Evolutionary conservation across 2,888 invertebrate genomes (phyloP).

Genomic region (Acrocera orbiculus): DNA sequence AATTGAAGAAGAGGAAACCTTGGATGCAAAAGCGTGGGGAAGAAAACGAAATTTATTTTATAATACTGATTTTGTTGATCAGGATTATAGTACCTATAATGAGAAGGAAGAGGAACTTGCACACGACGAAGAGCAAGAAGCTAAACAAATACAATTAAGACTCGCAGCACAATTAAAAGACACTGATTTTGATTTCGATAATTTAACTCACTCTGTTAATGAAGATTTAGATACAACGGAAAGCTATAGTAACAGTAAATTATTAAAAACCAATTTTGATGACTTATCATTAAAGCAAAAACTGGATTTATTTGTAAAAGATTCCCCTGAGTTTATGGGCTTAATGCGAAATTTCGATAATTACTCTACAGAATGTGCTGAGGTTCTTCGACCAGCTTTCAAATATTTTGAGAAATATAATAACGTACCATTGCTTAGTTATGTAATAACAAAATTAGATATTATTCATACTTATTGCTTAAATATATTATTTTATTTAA

Average conservation of each 20-base stretch:
- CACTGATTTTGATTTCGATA: slow-evolving; percentile 51
- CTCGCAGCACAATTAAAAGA: slow-evolving; percentile 61
- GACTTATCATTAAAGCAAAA: slow-evolving; percentile 61
- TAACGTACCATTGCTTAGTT: slow-evolving; percentile 47
- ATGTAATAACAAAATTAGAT: slow-evolving; percentile 50
- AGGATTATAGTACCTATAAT: slow-evolving; percentile 44
- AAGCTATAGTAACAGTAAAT: no score
- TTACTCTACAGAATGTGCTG: slow-evolving; percentile 45
- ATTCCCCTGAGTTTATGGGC: slow-evolving; percentile 72
- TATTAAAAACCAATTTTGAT: slow-evolving; percentile 56
- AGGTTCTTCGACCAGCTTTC: slow-evolving; percentile 48
- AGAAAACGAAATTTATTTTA: slow-evolving; percentile 61
- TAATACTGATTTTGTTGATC: slow-evolving; percentile 76
- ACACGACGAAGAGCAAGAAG: slow-evolving; percentile 68
- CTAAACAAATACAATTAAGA: slow-evolving; percentile 58
- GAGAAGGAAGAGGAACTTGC: slow-evolving; percentile 49
- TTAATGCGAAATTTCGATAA: slow-evolving; percentile 63
- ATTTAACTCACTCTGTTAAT: slow-evolving; percentile 29
- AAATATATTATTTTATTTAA: slow-evolving; percentile 71
- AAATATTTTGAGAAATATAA: slow-evolving; percentile 41
- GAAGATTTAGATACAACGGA: slow-evolving; percentile 17
- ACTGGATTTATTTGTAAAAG: slow-evolving; percentile 56
- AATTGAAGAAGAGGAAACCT: slow-evolving; percentile 49
- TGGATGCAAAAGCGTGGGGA: slow-evolving; percentile 78
- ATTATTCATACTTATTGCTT: slow-evolving; percentile 64